Evolutionary conservation across 2,888 invertebrate genomes (phyloP), one percentile per base, ranked within the genome.

Genomic region (Thelaira solivaga): DNA sequence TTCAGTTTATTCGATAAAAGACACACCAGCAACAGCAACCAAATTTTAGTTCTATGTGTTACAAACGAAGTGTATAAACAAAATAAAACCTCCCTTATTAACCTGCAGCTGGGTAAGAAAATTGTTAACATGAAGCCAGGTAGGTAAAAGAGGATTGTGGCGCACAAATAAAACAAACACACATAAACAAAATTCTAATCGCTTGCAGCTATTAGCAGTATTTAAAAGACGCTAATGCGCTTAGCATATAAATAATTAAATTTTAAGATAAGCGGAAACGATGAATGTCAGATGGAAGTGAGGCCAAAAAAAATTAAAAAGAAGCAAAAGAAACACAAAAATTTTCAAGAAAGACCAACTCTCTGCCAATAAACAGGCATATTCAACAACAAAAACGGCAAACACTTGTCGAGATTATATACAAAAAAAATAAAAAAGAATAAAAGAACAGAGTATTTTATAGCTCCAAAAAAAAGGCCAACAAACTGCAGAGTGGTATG

Each of bases 191-290:
- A 74, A 76, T 76, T 82, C 71, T 81, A 80, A 81, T 81, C 80
- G 76, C 75, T 59, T 62, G 71, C 77, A 78, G 80, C 82, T 80
- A 82, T 82, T 82, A 82, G 80, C 82, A 81, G 80, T 80, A 81
- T 82, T 82, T 82, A 82, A 81, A 82, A 81, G 76, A 80, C 80
- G 81, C 81, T 81, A 82, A 82, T 80, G 82, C 80, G 80, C 80
- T 81, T 82, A 80, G 81, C 82, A 80, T 80, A 82, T 80, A 81
- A 80, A 80, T 82, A 82, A 80, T 81, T 81, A 82, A 82, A 82
- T 81, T 81, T 80, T 62, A 73, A 80, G 82, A 82, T 82, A 82
- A 82, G 80, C 81, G 81, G 80, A 80, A 82, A 82, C 80, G 80
- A 76, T 71, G 81, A 80, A 55, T 80, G 82, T 80, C 80, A 82